Percentiles rank a stretch among this genome's conserved stretches.
These are phyloP conservation scores for Lontra canadensis DNA, from an alignment of 2,113 vertebrate species.

Conservation along the genomic window DNA sequence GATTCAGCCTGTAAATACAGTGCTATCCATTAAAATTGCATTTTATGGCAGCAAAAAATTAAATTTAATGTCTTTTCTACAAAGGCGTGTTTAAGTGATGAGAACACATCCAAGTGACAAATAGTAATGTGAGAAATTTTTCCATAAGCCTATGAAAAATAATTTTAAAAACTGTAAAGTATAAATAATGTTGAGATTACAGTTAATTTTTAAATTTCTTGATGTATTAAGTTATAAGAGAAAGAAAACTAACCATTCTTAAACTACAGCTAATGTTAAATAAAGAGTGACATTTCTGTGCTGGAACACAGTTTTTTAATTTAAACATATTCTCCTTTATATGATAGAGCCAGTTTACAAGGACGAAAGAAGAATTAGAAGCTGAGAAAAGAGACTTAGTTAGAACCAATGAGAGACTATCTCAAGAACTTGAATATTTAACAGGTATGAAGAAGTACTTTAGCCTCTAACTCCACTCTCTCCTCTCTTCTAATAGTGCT, in stretches of 20 bases:
- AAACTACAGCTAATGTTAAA: neutral
- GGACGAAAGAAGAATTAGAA: constrained; percentile 94
- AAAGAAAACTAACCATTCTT: neutral
- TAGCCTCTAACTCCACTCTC: neutral
- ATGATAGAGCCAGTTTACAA: constrained; percentile 88
- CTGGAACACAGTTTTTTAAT: neutral
- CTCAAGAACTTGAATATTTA: constrained; percentile 93
- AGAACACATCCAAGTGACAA: neutral
- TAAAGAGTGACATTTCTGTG: neutral
- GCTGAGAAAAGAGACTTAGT: constrained; percentile 95
- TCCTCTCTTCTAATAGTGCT: neutral
- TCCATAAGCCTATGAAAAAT: neutral
- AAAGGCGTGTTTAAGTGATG: neutral
- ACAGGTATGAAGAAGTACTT: constrained; percentile 86
- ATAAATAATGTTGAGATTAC: neutral
- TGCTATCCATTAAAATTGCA: neutral
- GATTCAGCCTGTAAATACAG: neutral
- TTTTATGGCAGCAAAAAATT: neutral
- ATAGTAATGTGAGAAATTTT: neutral
- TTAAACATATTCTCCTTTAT: constrained; percentile 3
- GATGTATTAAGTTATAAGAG: neutral
- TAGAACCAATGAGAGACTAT: constrained; percentile 91
- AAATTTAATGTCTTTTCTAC: neutral
- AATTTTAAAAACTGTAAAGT: neutral
- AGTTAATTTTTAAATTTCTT: neutral